A percentile compares a stretch with the other conserved stretches of the same genome.
phyloP scores from a whole-genome alignment of 92 coral and sea anemone genomes.

The Palythoa grandiflora region DNA sequence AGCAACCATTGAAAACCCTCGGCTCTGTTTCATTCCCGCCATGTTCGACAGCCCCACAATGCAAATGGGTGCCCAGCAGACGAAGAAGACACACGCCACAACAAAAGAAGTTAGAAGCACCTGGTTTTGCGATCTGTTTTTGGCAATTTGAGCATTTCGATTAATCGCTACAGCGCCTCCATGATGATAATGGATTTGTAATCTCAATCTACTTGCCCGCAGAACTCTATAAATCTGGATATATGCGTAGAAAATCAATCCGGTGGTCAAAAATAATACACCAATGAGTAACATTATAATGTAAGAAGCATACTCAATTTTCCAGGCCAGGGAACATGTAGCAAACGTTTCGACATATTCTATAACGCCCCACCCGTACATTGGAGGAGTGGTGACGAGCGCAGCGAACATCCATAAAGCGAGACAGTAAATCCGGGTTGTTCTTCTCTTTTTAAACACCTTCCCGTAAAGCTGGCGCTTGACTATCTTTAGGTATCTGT shows the following conservation, averaged over 20 bases:
- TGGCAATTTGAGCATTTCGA: conserved; percentile 57
- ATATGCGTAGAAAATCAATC: conserved; percentile 74
- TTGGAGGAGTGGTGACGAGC: conserved; percentile 71
- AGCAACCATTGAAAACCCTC: conserved; percentile 29
- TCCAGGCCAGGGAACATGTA: conserved; percentile 76
- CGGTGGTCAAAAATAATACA: conserved; percentile 60
- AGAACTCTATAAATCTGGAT: conserved; percentile 77
- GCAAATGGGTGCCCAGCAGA: conserved; percentile 78
- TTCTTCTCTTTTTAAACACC: no score
- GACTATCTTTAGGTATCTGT: no score
- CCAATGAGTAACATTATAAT: conserved; percentile 60
- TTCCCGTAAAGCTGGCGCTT: no score
- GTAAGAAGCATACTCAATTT: conserved; percentile 50
- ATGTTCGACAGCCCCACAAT: conserved; percentile 69
- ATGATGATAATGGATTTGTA: conserved; percentile 24
- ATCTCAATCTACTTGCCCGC: conserved; percentile 50
- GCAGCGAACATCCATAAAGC: conserved; percentile 67
- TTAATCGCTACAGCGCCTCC: background rate
- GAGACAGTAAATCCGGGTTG: conserved; percentile 18
- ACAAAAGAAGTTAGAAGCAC: conserved; percentile 74
- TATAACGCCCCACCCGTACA: conserved; percentile 82
- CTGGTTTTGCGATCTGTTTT: conserved; percentile 35
- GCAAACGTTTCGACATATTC: conserved; percentile 58
- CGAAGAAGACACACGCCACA: conserved; percentile 74
- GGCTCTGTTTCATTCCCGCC: conserved; percentile 55